Conservation (phyloP, 2,888 invertebrate genomes). For the Archips xylosteana region DNA sequence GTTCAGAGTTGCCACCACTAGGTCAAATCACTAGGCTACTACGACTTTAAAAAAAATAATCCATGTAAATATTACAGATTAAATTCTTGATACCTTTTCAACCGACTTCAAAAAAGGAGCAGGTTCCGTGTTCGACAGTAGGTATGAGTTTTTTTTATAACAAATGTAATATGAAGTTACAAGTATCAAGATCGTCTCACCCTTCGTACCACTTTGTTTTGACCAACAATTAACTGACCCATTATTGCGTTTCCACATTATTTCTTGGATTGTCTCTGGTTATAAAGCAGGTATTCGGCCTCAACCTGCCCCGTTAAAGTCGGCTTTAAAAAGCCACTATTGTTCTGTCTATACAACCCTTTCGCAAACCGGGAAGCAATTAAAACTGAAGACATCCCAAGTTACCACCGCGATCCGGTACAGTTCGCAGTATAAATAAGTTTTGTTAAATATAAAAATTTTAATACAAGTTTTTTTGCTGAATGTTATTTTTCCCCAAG, state of each 20-base stretch:
- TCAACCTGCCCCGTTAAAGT: slow-evolving; percentile 43
- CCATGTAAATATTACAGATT: no score
- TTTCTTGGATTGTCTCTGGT: neutral
- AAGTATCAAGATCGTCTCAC: slow-evolving; percentile 51
- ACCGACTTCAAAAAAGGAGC: no score
- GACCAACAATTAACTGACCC: slow-evolving; percentile 63
- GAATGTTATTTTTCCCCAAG: no score
- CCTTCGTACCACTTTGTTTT: slow-evolving; percentile 60
- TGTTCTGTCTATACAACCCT: slow-evolving; percentile 61
- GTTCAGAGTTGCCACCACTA: no score
- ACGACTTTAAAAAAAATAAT: no score
- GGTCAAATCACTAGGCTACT: no score
- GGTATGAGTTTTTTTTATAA: no score
- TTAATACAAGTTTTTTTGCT: no score
- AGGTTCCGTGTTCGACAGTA: no score
- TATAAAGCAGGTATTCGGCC: slow-evolving; percentile 5
- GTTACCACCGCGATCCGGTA: slow-evolving; percentile 10
- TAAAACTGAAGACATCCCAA: slow-evolving; percentile 17
- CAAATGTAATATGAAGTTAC: neutral
- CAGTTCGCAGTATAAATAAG: slow-evolving; percentile 6
- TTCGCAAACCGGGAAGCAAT: slow-evolving; percentile 56
- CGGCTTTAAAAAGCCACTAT: slow-evolving; percentile 57
- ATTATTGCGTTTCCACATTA: slow-evolving; percentile 8
- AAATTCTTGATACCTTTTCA: no score
- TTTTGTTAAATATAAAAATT: no score